These are phyloP conservation scores for Urocolius indicus DNA, from an alignment of 2,113 vertebrate species.

Conservation along the genomic window DNA sequence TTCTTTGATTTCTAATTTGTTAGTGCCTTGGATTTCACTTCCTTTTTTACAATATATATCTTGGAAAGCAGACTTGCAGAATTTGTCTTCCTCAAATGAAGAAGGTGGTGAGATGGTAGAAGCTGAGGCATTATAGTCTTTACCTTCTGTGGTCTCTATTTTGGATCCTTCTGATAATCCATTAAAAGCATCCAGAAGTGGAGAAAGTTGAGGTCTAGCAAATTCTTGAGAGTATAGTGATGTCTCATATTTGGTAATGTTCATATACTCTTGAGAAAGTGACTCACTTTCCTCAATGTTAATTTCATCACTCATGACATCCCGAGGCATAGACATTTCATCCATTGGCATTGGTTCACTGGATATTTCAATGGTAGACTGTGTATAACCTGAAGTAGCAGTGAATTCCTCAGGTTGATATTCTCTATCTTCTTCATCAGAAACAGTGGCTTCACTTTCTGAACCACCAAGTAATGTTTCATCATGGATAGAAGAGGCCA, in stretches of 20 bases:
- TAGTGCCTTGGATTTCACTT: constrained; percentile 49
- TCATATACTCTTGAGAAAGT: constrained; percentile 86
- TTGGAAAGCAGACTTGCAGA: constrained; percentile 77
- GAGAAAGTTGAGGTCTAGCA: constrained; percentile 78
- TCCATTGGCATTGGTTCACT: constrained; percentile 95
- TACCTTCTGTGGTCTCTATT: constrained; percentile 90
- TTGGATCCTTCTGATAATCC: constrained; percentile 84
- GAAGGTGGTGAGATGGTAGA: constrained; percentile 93
- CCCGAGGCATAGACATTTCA: constrained; percentile 92
- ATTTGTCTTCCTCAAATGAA: constrained; percentile 90
- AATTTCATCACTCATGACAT: constrained; percentile 91
- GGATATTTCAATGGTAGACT: constrained; percentile 94
- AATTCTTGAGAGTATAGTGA: constrained; percentile 78
- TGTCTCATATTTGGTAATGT: constrained; percentile 81
- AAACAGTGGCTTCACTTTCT: constrained; percentile 87
- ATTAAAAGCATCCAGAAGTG: constrained; percentile 78
- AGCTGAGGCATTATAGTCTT: constrained; percentile 89
- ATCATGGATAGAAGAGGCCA: constrained; percentile 86
- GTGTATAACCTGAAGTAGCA: constrained; percentile 88
- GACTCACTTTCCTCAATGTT: constrained; percentile 89
- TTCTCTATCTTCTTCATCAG: constrained; percentile 91
- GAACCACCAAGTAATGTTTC: constrained; percentile 87
- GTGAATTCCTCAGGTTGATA: constrained; percentile 89
- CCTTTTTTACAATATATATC: constrained; percentile 68
- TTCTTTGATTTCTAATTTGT: constrained; percentile 69